Percentiles rank a stretch among this genome's conserved stretches.
phyloP scores from a whole-genome alignment of 1,140 invertebrate species.

The Triops cancriformis region DNA sequence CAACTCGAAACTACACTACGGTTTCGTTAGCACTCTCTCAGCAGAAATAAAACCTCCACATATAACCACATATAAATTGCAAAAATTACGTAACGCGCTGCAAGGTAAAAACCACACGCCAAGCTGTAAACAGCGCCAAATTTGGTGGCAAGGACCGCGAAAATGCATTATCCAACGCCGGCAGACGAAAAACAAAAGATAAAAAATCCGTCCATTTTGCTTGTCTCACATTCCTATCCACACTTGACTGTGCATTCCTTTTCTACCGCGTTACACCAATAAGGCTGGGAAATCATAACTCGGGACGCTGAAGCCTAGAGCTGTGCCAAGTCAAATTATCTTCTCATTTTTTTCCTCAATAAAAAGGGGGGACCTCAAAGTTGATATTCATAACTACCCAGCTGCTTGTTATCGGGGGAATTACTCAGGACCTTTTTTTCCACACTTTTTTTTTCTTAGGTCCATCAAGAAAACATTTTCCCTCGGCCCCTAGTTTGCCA shows the following conservation, averaged over 20 bases:
- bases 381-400: background rate
- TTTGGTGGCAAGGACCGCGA: too few relatives aligned
- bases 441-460: too few relatives aligned
- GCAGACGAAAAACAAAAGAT: too few relatives aligned
- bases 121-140: too few relatives aligned
- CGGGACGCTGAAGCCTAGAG: background rate
- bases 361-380: background rate
- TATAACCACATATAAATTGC: too few relatives aligned
- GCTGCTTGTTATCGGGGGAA: background rate
- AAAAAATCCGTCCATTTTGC: too few relatives aligned
- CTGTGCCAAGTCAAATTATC: background rate
- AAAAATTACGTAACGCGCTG: too few relatives aligned
- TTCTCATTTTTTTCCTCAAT: background rate
- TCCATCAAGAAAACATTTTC: background rate
- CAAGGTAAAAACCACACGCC: too few relatives aligned
- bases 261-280: background rate
- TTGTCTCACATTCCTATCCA: background rate
- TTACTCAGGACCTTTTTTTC: background rate
- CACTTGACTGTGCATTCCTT: background rate
- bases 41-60: too few relatives aligned
- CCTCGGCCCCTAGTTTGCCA: background rate
- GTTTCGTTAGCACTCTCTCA: too few relatives aligned
- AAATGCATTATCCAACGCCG: too few relatives aligned
- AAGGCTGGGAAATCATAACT: background rate
- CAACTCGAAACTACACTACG: too few relatives aligned